These are phyloP conservation scores for Psittacus erithacus DNA, from an alignment of 2,113 vertebrate species.

Conservation along the genomic window DNA sequence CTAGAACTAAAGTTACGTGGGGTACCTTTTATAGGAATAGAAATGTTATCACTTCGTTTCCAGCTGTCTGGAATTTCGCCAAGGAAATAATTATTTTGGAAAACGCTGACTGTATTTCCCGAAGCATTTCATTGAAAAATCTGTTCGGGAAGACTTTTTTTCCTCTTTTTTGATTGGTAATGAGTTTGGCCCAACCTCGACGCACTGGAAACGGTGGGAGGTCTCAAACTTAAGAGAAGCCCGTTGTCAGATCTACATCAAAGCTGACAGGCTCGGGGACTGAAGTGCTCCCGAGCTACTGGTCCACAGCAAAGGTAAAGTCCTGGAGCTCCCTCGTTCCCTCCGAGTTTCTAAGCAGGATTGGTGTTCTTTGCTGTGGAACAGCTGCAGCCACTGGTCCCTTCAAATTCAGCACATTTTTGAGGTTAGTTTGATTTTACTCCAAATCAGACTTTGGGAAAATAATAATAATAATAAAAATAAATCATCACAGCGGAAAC, in stretches of 20 bases:
- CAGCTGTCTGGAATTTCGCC: not conserved
- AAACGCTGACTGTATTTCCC: not conserved
- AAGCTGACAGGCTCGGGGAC: not conserved
- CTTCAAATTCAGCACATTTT: not conserved
- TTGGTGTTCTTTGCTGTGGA: not conserved
- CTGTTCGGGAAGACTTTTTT: fast-evolving
- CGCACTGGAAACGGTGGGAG: slow-evolving; percentile 5
- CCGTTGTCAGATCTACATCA: not conserved
- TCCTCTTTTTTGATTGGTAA: not conserved
- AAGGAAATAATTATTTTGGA: not conserved
- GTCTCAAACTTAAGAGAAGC: not conserved
- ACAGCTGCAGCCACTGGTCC: not conserved
- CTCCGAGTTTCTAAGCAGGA: not conserved
- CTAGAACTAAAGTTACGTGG: not conserved
- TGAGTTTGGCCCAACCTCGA: not conserved
- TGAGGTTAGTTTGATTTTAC: not conserved
- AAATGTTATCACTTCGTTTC: not conserved
- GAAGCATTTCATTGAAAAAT: not conserved
- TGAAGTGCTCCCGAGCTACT: not conserved
- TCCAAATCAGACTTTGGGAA: not conserved
- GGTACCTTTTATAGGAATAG: not conserved
- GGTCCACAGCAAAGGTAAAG: not conserved
- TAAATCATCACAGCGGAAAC: not conserved
- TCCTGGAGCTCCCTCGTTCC: not conserved
- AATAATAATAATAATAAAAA: not conserved